Evolutionary conservation across 2,113 vertebrate genomes (phyloP).

Genomic region (Aphelocoma coerulescens): DNA sequence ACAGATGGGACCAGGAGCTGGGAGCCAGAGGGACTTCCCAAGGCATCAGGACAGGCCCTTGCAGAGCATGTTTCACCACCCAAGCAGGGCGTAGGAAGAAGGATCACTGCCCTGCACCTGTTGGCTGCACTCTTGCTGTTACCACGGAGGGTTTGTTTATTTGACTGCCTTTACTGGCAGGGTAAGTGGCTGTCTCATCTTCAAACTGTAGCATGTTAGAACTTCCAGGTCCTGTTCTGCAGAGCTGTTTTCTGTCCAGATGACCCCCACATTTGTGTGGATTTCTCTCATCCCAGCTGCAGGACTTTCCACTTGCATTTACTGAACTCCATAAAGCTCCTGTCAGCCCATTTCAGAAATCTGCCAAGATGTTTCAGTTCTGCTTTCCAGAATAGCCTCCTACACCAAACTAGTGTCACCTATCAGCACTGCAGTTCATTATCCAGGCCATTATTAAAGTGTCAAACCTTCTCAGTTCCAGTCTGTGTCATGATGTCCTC

Average conservation of each 20-base stretch:
- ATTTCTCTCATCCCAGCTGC: not conserved
- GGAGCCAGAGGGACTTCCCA: not conserved
- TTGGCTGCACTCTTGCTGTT: not conserved
- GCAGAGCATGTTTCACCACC: fast-evolving
- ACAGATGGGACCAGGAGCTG: not conserved
- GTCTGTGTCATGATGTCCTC: not conserved
- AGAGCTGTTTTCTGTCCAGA: not conserved
- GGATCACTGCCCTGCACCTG: not conserved
- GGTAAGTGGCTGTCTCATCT: not conserved
- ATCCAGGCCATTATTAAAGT: not conserved
- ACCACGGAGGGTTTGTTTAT: not conserved
- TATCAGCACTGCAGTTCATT: not conserved
- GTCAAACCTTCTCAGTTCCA: not conserved
- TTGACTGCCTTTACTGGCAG: not conserved
- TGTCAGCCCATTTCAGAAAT: not conserved
- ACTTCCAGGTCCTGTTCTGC: not conserved
- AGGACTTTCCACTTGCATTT: not conserved
- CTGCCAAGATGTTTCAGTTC: not conserved
- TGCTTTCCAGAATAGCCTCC: not conserved
- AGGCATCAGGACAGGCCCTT: not conserved
- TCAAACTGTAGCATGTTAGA: not conserved
- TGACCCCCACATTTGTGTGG: not conserved
- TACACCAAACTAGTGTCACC: not conserved
- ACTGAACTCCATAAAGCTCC: not conserved
- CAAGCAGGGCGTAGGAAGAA: not conserved